Conservation (phyloP, 1,140 invertebrate species). For the Caligus rogercresseyi region DNA sequence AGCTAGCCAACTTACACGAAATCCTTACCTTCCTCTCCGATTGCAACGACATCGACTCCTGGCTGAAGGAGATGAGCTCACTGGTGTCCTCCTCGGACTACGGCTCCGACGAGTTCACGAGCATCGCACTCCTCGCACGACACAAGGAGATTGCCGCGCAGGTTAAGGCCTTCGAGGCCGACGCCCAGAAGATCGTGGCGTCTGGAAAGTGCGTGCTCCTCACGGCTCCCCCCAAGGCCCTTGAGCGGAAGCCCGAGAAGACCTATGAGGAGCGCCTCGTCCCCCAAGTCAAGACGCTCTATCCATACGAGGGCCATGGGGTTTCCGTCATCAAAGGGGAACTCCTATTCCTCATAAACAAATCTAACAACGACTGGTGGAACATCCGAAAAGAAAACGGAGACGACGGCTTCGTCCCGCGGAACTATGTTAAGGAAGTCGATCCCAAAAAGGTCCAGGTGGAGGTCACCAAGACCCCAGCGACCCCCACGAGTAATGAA, state of each 20-base stretch:
- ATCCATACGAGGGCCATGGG: conserved; percentile 81
- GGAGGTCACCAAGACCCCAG: conserved; percentile 47
- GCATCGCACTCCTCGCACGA: conserved; percentile 60
- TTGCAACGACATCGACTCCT: conserved; percentile 92
- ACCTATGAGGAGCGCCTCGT: conserved; percentile 66
- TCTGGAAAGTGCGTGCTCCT: neutral
- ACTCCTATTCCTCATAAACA: conserved; percentile 76
- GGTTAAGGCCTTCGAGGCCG: conserved; percentile 63
- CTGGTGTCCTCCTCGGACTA: conserved; percentile 70
- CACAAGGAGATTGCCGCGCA: conserved; percentile 77
- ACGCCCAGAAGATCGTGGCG: neutral
- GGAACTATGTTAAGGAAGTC: conserved; percentile 86
- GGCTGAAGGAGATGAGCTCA: conserved; percentile 82
- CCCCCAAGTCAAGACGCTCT: conserved; percentile 48
- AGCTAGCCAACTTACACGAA: conserved; percentile 1
- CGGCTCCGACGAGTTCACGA: conserved; percentile 71
- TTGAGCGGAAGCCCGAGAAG: conserved; percentile 65
- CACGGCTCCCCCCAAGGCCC: conserved; percentile 51
- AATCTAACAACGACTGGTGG: conserved; percentile 98
- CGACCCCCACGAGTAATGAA: neutral
- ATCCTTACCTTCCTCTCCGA: conserved; percentile 70
- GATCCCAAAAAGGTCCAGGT: conserved; percentile 66
- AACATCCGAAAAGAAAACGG: conserved; percentile 77
- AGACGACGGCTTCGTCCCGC: conserved; percentile 86
- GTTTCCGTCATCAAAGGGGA: conserved; percentile 81